Evolutionary conservation across 2,888 invertebrate genomes (phyloP), one percentile per base, ranked within the genome.

Genomic region (Caenorhabditis angaria): DNA sequence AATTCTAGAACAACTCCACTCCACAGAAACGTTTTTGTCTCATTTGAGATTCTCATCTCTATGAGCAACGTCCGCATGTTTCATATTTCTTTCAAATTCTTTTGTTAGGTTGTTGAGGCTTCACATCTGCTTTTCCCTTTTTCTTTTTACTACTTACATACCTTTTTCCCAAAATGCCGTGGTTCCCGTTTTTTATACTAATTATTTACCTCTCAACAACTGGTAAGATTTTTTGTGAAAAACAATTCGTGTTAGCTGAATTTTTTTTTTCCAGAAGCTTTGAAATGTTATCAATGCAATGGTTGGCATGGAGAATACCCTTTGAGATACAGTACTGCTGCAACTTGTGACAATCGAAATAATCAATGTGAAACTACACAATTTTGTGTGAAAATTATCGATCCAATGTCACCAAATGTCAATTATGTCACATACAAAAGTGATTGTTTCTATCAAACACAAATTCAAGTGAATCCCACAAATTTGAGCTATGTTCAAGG

Each of bases 341-440:
- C 65, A 1, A 77, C 81, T 0, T 81, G 81, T 32, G 79, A 81
- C 56, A 81, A 81, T 29, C 48, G 75, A 14, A 81, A 81, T 59
- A 77, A 79, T 54, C 81, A 81, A 35, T 81, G 81, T 54, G 70
- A 78, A 58, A 77, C 74, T 1, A 68, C 73, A 5, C 58, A 81
- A 79, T 81, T 74, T 57, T 81, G 81, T 62, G 81, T 81, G 1
- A 81, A 81, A 75, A 81, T 81, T 32, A 65, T 81, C 22, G 81
- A 81, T 35, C 61, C 69, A 18, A 79, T 81, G 79, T 28, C 64
- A 12, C 81, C 81, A 1, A 77, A 76, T 35, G 57, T 69, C 0
- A 61, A 75, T 6, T 81, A 79, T 29, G 77, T 73, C 0, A 81
- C 81, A 0, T 81, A 65, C 56, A 81, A 81, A 59, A 74, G 76